Conservation (phyloP, 1,140 invertebrate species). For the Pseudomyrmex concolor region DNA sequence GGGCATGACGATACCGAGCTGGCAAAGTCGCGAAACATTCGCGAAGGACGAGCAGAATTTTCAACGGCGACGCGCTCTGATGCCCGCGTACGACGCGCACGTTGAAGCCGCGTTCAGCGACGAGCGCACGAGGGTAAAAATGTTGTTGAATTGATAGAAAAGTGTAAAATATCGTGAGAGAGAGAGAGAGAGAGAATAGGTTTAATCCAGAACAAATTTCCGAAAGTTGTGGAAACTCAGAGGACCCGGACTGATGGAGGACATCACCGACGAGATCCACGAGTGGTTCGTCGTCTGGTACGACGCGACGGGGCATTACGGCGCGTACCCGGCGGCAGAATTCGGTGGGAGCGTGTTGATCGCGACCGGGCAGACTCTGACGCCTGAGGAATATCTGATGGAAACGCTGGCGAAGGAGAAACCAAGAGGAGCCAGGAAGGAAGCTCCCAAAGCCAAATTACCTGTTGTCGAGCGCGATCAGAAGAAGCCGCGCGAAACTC, state of each 20-base stretch:
- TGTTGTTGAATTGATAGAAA: constrained; percentile 9
- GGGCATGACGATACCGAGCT: constrained; percentile 80
- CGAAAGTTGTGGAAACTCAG: constrained; percentile 83
- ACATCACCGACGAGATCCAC: constrained; percentile 89
- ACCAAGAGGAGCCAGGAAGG: constrained; percentile 28
- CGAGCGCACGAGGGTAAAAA: constrained; percentile 85
- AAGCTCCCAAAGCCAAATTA: constrained; percentile 54
- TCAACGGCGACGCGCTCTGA: constrained; percentile 84
- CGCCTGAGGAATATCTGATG: constrained; percentile 84
- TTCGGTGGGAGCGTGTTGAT: constrained; percentile 86
- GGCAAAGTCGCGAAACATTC: constrained; percentile 81
- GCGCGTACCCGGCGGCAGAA: constrained; percentile 84
- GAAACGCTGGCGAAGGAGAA: constrained; percentile 68
- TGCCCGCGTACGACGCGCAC: constrained; percentile 84
- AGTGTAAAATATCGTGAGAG: too few species aligned
- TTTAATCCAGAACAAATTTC: background rate
- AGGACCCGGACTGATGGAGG: constrained; percentile 88
- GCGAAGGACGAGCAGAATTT: constrained; percentile 84
- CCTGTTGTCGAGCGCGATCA: constrained; percentile 52
- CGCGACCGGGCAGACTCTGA: constrained; percentile 84
- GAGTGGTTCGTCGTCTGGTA: constrained; percentile 89
- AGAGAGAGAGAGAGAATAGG: too few species aligned
- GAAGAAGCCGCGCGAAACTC: constrained; percentile 75
- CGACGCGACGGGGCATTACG: constrained; percentile 83
- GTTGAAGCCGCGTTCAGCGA: constrained; percentile 85